Base-by-base conservation (phyloP, 2,888 invertebrate genomes). In the Tenthredo livida region DNA sequence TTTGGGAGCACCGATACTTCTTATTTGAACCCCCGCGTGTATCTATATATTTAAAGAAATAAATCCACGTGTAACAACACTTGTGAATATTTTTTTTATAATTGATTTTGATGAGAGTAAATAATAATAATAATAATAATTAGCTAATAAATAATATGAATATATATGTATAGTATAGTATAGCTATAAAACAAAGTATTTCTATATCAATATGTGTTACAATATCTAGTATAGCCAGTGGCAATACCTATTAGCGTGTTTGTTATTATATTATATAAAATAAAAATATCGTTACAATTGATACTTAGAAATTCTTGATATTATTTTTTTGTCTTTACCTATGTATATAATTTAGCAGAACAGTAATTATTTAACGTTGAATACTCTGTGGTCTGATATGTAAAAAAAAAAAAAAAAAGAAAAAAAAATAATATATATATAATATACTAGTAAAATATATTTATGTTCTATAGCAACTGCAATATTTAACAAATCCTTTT, bases 101-200 rank as follows among this genome's bases (percentile, higher is more conserved):
- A 54, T 77, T 50, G 29, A 29, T 77, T 33, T 33, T 47, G 12
- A 73, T 43, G 43, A 73, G 25, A 43, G 40, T 43, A 43, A 73
- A 73, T 73, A 73, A 73, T 73, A 73, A 73, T 21, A 43, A 73
- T 21, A 73, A 73, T 73, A 73, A 73, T 73, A 73, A 73, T 21
- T 73, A 73, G 72, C 72, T 73, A 43, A 73, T 77, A 77, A 77
- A 77, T 77, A 77, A 54, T 54, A 54, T 50, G 75, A 72, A 43
- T 43, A 43, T 43, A 10, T n/a, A 40, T 43, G 21, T 40, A n/a
- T n/a, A n/a, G 21, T n/a, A 40, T 75, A 43, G 47, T 47, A 12
- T 37, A 77, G 15, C 37, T 21, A 43, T 37, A 12, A 25, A 77
- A 40, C 0, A 29, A 33, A 54, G 29, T 77, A 29, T 29, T 17